These are phyloP conservation scores for Chiloscyllium plagiosum DNA, from an alignment of 2,113 vertebrate species.

Conservation along the genomic window DNA sequence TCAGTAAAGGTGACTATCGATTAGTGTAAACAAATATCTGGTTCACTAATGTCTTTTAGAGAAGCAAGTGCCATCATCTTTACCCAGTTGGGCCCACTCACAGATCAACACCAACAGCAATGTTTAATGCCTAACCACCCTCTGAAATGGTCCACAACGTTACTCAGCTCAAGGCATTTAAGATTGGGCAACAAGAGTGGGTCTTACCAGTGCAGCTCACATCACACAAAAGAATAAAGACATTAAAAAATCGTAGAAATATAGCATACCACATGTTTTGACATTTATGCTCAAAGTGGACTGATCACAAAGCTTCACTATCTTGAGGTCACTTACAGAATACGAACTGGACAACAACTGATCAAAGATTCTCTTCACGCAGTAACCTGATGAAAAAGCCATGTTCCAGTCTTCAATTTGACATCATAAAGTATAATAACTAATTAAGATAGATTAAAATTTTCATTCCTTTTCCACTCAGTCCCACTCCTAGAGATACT, in stretches of 20 bases:
- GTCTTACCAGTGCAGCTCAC: no score
- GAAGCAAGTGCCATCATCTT: no score
- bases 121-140: no score
- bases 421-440: not conserved
- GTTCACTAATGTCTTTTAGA: no score
- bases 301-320: not conserved
- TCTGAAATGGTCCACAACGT: no score
- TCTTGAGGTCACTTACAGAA: not conserved
- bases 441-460: not conserved
- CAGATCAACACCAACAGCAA: no score
- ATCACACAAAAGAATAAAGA: no score
- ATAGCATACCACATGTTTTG: not conserved
- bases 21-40: no score
- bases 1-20: no score
- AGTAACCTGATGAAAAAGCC: not conserved
- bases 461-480: not conserved
- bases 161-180: no score
- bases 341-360: not conserved
- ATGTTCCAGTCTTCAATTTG: not conserved
- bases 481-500: not conserved
- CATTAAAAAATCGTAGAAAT: not conserved
- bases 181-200: no score
- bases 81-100: no score
- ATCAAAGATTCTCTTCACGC: not conserved
- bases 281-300: not conserved